These are phyloP conservation scores for Mandrillus leucophaeus DNA, from an alignment of 2,113 vertebrate species.

Conservation along the genomic window DNA sequence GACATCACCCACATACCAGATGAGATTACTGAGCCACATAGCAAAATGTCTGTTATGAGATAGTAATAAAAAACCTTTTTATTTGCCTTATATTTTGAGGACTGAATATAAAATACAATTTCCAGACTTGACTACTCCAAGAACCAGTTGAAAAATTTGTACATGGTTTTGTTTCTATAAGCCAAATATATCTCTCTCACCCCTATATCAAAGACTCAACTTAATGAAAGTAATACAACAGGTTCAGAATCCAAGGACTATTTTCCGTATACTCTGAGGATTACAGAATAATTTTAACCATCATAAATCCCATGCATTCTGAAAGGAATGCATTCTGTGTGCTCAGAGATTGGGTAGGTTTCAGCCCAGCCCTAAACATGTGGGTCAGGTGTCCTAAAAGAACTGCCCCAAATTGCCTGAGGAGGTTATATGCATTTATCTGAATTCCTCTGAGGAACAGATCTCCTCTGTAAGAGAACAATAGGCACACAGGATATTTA, in stretches of 20 bases:
- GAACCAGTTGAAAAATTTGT: conserved; percentile 25
- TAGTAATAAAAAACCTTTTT: not conserved
- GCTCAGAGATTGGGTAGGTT: not conserved
- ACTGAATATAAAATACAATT: not conserved
- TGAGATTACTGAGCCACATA: not conserved
- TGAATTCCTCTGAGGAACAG: not conserved
- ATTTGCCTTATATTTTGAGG: not conserved
- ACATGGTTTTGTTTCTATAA: not conserved
- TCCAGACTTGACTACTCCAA: not conserved
- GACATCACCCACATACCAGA: not conserved
- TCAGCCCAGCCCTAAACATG: not conserved
- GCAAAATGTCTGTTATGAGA: not conserved
- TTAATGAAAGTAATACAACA: not conserved
- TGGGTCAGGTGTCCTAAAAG: not conserved
- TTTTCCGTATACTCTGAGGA: not conserved
- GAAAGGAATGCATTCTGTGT: not conserved
- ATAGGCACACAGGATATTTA: not conserved
- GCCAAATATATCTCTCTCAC: not conserved
- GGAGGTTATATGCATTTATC: not conserved
- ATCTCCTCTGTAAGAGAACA: not conserved
- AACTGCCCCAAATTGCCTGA: not conserved
- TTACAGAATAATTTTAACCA: not conserved
- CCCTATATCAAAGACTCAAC: not conserved
- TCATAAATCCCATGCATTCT: not conserved
- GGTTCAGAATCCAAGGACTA: not conserved